phyloP scores from a whole-genome alignment of 92 coral and sea anemone species.

The Virgularia gustaviana region DNA sequence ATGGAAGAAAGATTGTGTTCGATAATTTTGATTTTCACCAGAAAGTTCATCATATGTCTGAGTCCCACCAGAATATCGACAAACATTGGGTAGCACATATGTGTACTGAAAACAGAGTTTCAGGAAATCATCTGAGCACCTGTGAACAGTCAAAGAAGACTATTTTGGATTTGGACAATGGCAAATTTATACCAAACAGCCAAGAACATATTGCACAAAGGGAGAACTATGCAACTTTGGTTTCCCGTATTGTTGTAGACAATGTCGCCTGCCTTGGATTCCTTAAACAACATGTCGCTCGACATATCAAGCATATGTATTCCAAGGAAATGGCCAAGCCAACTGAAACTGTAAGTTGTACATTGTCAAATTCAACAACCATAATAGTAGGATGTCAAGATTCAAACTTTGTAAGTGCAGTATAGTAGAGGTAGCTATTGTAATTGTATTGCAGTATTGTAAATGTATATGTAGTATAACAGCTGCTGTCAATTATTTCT shows the following conservation, averaged over 20 bases:
- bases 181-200: slow-evolving; percentile 50
- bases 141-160: slow-evolving; percentile 38
- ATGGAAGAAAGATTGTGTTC: slow-evolving; percentile 17
- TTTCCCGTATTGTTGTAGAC: slow-evolving; percentile 20
- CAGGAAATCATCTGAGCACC: slow-evolving; percentile 53
- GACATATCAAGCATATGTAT: slow-evolving; percentile 5
- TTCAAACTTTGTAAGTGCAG: too few relatives aligned
- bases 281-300: slow-evolving; percentile 8
- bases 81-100: slow-evolving; percentile 58
- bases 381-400: too few relatives aligned
- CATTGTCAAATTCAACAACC: too few relatives aligned
- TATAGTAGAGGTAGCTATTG: too few relatives aligned
- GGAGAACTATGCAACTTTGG: slow-evolving; percentile 17
- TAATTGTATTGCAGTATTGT: too few relatives aligned
- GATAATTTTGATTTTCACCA: slow-evolving; percentile 17
- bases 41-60: slow-evolving; percentile 56
- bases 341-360: slow-evolving; percentile 23
- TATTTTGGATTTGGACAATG: slow-evolving; percentile 61
- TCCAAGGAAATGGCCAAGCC: slow-evolving; percentile 10
- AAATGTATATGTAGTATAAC: too few relatives aligned
- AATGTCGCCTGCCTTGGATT: slow-evolving; percentile 36
- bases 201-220: slow-evolving; percentile 32
- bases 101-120: slow-evolving; percentile 61
- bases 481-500: too few relatives aligned
- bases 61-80: slow-evolving; percentile 32